A percentile compares a stretch with the other conserved stretches of the same genome.
phyloP scores from a whole-genome alignment of 2,888 invertebrate genomes.

The Tigriopus californicus region DNA sequence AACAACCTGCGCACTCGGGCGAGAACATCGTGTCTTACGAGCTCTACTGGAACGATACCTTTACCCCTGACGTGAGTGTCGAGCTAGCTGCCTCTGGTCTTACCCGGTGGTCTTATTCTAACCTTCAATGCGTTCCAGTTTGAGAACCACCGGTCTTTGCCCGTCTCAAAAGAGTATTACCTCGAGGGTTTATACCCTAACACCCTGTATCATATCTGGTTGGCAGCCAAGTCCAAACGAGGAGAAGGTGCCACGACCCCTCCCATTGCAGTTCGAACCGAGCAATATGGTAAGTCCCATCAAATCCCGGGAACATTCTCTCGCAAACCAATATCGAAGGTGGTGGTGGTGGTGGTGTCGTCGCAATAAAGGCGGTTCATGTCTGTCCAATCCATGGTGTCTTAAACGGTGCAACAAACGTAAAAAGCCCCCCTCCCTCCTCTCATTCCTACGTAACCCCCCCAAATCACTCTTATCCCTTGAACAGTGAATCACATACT shows the following conservation, averaged over 20 bases:
- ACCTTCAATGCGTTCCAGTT: slow-evolving; percentile 4
- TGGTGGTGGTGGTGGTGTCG: too few relatives aligned
- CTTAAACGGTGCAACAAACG: too few relatives aligned
- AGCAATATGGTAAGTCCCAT: slow-evolving; percentile 83
- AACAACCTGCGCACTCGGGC: slow-evolving; percentile 69
- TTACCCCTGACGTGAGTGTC: slow-evolving; percentile 33
- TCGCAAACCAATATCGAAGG: too few relatives aligned
- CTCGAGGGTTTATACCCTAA: slow-evolving; percentile 81
- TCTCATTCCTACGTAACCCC: too few relatives aligned
- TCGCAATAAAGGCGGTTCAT: too few relatives aligned
- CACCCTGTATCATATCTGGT: slow-evolving; percentile 88
- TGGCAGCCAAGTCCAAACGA: slow-evolving; percentile 76
- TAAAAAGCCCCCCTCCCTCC: too few relatives aligned
- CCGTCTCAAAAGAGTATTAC: slow-evolving; percentile 37
- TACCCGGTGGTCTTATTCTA: neutral
- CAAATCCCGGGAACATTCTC: neutral
- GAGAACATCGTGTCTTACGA: slow-evolving; percentile 88
- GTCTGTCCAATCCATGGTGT: too few relatives aligned
- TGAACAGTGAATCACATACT: too few relatives aligned
- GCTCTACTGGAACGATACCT: slow-evolving; percentile 92
- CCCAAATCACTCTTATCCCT: too few relatives aligned
- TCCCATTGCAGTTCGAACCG: slow-evolving; percentile 78
- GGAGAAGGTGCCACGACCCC: slow-evolving; percentile 92
- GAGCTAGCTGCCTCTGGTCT: neutral
- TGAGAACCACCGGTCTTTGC: slow-evolving; percentile 10